Base-by-base conservation (phyloP, 2,113 vertebrate genomes). In the Bubo blakistoni region DNA sequence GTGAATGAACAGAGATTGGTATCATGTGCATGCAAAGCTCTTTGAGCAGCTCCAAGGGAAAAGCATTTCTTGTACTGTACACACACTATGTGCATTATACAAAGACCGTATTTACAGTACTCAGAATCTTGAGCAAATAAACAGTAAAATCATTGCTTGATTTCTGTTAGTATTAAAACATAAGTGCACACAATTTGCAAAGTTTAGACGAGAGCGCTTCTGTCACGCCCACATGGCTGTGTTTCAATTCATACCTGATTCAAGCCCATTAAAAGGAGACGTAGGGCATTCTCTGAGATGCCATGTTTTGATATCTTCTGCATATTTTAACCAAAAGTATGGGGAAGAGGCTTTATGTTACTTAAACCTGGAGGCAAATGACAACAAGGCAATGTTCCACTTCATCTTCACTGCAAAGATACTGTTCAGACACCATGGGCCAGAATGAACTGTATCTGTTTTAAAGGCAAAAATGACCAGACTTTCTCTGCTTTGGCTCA, bases 51-150 rank as follows among this genome's bases (percentile, higher is more conserved):
- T 92, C 74, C n/a, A 7, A 58, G 58, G 71, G 55, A 85, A 76
- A 61, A 93, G 46, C 61, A 57, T 30, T 73, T 90, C 44, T 26
- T 71, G 63, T 65, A n/a, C 76, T 13, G 51, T 30, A 63, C 54
- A 87, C 38, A 19, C 36, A 62, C 63, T 13, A 22, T 70, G 67
- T 44, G 67, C 74, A 77, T 71, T 36, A 49, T 21, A 95, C 54
- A 83, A 89, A 83, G 94, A 42, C 84, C 3, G 2, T 78, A 95
- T 83, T 72, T 79, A 97, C 88, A 96, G 55, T 74, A 95, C 59
- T 52, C 27, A 47, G 81, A 42, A 67, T 44, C 83, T 85, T 9
- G 32, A 95, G 72, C 81, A 94, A 91, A 82, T 40, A 86, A 95
- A 81, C 74, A 84, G 32, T 21, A 58, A 89, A 91, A 77, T 27